phyloP scores from a whole-genome alignment of 2,797 vertebrate genomes.

The Hydrolagus colliei region DNA sequence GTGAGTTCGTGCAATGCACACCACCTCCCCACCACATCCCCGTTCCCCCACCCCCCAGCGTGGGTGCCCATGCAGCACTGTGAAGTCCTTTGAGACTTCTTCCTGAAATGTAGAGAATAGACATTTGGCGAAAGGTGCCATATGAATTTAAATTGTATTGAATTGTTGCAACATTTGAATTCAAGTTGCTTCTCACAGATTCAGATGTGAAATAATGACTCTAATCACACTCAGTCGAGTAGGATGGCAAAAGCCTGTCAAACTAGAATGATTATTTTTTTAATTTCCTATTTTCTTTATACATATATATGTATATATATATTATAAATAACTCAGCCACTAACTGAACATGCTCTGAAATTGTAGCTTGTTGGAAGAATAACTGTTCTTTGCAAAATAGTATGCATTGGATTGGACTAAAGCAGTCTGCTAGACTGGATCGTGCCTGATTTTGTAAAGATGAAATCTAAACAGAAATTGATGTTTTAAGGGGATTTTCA shows the following conservation, averaged over 20 bases:
- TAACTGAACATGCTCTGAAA: background rate
- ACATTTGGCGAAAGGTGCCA: too few relatives aligned
- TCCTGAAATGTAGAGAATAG: too few relatives aligned
- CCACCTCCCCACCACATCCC: too few relatives aligned
- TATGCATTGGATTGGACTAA: background rate
- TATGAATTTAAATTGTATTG: background rate
- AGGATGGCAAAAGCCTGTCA: background rate
- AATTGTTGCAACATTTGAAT: background rate
- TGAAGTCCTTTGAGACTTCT: too few relatives aligned
- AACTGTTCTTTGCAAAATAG: too few relatives aligned
- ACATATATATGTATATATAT: background rate
- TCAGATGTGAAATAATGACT: background rate
- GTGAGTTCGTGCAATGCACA: too few relatives aligned
- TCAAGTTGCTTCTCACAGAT: background rate
- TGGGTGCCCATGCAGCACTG: too few relatives aligned
- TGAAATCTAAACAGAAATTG: conserved; percentile 11
- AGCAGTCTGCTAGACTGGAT: conserved; percentile 1
- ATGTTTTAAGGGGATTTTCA: background rate
- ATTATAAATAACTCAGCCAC: background rate
- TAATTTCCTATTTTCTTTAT: conserved; percentile 7
- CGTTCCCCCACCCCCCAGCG: too few relatives aligned
- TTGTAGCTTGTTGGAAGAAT: background rate
- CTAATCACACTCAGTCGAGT: background rate
- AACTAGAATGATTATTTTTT: background rate
- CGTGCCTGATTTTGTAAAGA: background rate